Conservation (phyloP, 2,888 invertebrate species). For the Drosophila pseudotalamancana region DNA sequence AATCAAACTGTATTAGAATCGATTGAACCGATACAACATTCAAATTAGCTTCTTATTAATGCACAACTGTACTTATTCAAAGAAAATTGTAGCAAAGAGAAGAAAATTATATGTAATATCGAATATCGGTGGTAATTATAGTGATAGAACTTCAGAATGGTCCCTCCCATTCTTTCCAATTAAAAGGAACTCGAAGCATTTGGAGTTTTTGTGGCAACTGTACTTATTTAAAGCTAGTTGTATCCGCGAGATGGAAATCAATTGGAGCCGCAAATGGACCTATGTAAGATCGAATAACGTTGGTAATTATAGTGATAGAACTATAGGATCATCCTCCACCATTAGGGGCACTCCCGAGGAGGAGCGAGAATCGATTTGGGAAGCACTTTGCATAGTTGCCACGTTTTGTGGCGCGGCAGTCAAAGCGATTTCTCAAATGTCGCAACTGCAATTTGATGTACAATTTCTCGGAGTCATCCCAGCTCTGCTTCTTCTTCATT, state of each 20-base stretch:
- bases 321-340: conserved; percentile 4
- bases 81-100: neutral
- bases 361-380: neutral
- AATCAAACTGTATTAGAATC: too few relatives aligned
- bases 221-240: too few relatives aligned
- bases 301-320: conserved; percentile 3
- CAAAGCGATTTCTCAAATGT: conserved; percentile 64
- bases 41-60: too few relatives aligned
- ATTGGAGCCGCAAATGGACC: too few relatives aligned
- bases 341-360: conserved; percentile 25
- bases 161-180: too few relatives aligned
- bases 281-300: neutral
- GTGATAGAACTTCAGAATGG: neutral
- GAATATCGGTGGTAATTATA: conserved; percentile 3
- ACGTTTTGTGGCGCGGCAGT: conserved; percentile 40
- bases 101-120: too few relatives aligned
- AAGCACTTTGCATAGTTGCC: conserved; percentile 35
- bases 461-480: conserved; percentile 23
- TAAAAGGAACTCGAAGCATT: too few relatives aligned
- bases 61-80: too few relatives aligned
- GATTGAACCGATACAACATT: too few relatives aligned
- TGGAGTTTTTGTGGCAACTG: too few relatives aligned
- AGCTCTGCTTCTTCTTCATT: neutral
- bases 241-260: too few relatives aligned
- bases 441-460: conserved; percentile 53